Evolutionary conservation across 1,140 invertebrate genomes (phyloP), one percentile per base, ranked within the genome.

Genomic region (Acarapis woodi): DNA sequence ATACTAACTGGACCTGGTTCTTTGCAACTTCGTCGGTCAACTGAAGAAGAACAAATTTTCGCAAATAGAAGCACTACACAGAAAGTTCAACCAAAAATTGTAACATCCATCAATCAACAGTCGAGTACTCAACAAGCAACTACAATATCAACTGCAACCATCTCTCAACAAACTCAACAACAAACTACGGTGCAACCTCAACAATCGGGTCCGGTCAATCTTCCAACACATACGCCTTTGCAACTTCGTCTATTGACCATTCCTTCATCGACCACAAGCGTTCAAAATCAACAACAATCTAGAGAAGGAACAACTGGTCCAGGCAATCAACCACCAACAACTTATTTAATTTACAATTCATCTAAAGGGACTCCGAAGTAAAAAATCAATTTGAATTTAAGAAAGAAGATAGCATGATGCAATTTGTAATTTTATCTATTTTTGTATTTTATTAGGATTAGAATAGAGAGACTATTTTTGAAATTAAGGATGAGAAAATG

Each of bases 281-380:
- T n/a, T n/a, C 33, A 35, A 35, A 18, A 32, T 6, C 30, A 32
- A 32, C 30, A 32, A 32, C 6, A 21, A 21, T n/a, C n/a, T n/a
- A n/a, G n/a, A n/a, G n/a, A n/a, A n/a, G n/a, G n/a, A n/a, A n/a
- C n/a, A n/a, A n/a, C n/a, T n/a, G n/a, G n/a, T n/a, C n/a, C n/a
- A n/a, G n/a, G n/a, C n/a, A n/a, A n/a, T n/a, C n/a, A n/a, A n/a
- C n/a, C n/a, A n/a, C n/a, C n/a, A n/a, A n/a, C n/a, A n/a, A n/a
- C n/a, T n/a, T n/a, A n/a, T n/a, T n/a, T n/a, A n/a, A n/a, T 28
- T 28, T 28, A 28, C 26, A 28, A 28, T 28, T n/a, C n/a, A n/a
- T n/a, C 26, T 14, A 28, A 14, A 10, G 15, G 15, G 26, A n/a
- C 26, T n/a, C 12, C 10, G 10, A 28, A 28, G 26, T 28, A 28